Conservation (phyloP, 2,113 vertebrate species). For the Campylorhamphus procurvoides region DNA sequence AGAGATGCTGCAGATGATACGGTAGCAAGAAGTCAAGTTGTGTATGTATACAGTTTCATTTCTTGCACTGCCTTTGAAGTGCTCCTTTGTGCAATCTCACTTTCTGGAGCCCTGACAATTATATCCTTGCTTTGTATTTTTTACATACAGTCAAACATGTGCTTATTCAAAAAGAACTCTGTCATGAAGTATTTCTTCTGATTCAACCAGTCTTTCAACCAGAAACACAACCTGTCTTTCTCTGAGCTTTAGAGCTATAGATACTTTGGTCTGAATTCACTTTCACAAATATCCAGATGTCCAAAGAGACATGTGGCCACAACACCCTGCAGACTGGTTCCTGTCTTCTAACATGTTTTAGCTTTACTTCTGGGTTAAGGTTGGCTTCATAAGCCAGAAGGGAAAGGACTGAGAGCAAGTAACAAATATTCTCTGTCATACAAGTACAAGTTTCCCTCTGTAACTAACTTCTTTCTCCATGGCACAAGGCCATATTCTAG, state of each 20-base stretch:
- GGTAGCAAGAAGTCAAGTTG: constrained; percentile 7
- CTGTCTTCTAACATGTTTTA: background rate
- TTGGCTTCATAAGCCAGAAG: background rate
- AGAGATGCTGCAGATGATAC: background rate
- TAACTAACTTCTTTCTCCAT: background rate
- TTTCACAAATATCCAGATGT: background rate
- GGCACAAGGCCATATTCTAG: too few relatives aligned
- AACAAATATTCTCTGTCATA: background rate
- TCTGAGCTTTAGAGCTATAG: background rate
- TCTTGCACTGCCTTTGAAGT: background rate
- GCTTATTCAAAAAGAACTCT: background rate
- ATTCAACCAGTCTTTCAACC: background rate
- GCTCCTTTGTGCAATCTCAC: background rate
- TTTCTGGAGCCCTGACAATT: background rate
- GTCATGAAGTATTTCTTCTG: background rate
- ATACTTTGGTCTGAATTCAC: background rate
- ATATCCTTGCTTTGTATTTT: background rate
- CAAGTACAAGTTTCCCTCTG: background rate
- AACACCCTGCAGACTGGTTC: background rate
- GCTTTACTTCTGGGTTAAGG: background rate
- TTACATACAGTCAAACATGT: background rate
- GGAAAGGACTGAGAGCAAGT: background rate
- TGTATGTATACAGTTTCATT: background rate
- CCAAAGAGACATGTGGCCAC: background rate
- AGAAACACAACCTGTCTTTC: background rate